These are phyloP conservation scores for Amniataba percoides DNA, from an alignment of 2,797 vertebrate genomes.

Conservation along the genomic window DNA sequence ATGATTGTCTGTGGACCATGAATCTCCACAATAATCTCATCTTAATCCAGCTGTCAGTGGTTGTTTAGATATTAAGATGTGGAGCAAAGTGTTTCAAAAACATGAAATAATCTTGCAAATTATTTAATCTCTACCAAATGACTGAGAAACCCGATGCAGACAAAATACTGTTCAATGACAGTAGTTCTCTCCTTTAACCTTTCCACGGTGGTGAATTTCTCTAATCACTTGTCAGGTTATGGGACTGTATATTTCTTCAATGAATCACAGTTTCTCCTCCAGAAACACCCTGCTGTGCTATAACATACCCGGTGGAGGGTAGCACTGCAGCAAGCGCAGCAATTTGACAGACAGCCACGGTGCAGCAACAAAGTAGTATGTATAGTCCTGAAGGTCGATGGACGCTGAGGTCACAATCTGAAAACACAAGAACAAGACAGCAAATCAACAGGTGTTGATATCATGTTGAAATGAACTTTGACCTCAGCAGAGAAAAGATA, in stretches of 20 bases:
- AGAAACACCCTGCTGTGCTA: neutral
- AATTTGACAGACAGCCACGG: constrained; percentile 97
- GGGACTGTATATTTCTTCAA: neutral
- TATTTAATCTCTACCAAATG: too few species aligned
- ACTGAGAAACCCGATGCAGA: neutral
- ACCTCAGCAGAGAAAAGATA: neutral
- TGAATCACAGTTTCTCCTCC: neutral
- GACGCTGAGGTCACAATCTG: constrained; percentile 96
- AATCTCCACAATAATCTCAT: neutral
- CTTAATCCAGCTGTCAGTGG: neutral
- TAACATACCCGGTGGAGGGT: constrained; percentile 89
- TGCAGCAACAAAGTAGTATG: constrained; percentile 97
- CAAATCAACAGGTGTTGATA: neutral
- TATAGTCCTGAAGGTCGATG: constrained; percentile 98
- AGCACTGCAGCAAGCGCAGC: constrained; percentile 95
- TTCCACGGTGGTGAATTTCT: neutral
- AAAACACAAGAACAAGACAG: neutral
- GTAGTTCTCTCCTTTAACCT: neutral
- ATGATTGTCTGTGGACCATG: neutral
- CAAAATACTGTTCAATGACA: neutral
- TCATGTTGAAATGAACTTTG: neutral
- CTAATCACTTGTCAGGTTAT: neutral
- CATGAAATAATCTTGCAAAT: too few species aligned
- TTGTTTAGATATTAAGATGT: neutral
- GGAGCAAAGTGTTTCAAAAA: neutral